phyloP scores from a whole-genome alignment of 2,797 vertebrate species.

The Mormyrops attenuatus region DNA sequence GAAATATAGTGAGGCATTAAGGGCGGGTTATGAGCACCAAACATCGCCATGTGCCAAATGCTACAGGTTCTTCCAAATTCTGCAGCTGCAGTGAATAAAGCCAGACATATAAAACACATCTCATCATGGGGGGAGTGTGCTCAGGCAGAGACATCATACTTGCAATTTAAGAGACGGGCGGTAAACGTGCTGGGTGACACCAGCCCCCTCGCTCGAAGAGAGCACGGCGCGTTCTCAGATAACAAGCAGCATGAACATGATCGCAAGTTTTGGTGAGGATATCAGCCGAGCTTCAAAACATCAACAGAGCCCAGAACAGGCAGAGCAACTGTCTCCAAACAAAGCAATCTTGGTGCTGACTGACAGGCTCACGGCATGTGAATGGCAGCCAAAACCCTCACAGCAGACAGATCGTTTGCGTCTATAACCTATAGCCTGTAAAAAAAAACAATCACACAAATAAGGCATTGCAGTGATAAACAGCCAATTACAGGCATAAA shows the following conservation, averaged over 20 bases:
- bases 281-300: background rate
- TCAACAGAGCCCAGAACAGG: background rate
- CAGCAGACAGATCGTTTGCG: background rate
- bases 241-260: background rate
- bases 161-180: background rate
- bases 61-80: constrained; percentile 31
- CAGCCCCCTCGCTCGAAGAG: background rate
- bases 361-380: background rate
- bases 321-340: background rate
- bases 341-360: background rate
- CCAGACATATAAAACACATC: constrained; percentile 7
- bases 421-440: background rate
- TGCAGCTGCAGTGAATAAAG: constrained; percentile 33
- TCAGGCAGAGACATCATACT: background rate
- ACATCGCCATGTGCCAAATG: background rate
- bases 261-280: background rate
- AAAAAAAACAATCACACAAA: background rate
- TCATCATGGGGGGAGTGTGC: background rate
- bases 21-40: constrained; percentile 20
- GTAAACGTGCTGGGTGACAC: background rate
- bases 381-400: background rate
- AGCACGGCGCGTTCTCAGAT: background rate
- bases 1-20: constrained; percentile 30
- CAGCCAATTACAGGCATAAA: background rate
- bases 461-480: background rate